phyloP scores from a whole-genome alignment of 1,140 invertebrate species.

The Drosophila equinoxialis region DNA sequence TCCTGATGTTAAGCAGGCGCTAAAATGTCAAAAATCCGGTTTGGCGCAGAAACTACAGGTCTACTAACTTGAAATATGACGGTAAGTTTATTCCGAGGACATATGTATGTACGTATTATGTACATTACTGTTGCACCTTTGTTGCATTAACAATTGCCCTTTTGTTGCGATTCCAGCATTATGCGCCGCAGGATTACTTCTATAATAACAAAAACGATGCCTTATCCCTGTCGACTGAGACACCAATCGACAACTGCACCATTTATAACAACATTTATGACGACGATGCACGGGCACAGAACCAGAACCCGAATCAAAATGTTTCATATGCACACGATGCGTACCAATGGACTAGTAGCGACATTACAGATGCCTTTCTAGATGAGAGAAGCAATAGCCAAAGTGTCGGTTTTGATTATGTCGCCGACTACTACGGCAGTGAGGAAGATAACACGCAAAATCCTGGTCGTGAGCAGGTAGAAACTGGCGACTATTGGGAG shows the following conservation, averaged over 20 bases:
- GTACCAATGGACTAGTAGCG: slow-evolving; percentile 21
- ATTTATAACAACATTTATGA: slow-evolving; percentile 84
- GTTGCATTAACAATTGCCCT: not conserved
- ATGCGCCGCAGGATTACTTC: slow-evolving; percentile 83
- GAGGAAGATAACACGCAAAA: slow-evolving; percentile 6
- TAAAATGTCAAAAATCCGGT: slow-evolving; percentile 30
- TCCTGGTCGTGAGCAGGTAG: not conserved
- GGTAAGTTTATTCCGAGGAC: slow-evolving; percentile 28
- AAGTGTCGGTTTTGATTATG: slow-evolving; percentile 25
- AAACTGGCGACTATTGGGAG: slow-evolving; percentile 42
- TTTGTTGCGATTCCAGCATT: slow-evolving; percentile 68
- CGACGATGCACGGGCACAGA: slow-evolving; percentile 29
- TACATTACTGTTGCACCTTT: not conserved
- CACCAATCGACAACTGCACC: slow-evolving; percentile 86
- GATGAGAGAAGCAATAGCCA: slow-evolving; percentile 38
- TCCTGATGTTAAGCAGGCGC: slow-evolving; percentile 16
- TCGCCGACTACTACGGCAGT: slow-evolving; percentile 27
- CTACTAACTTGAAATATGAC: slow-evolving; percentile 60
- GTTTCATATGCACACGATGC: slow-evolving; percentile 15
- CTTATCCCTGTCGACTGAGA: slow-evolving; percentile 91
- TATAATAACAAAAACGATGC: slow-evolving; percentile 88
- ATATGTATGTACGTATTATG: not conserved
- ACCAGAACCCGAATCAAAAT: slow-evolving; percentile 25
- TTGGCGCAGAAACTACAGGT: slow-evolving; percentile 8
- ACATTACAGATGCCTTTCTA: slow-evolving; percentile 1